Evolutionary conservation across 2,797 vertebrate species (phyloP).

Genomic region (Bufotes viridis): DNA sequence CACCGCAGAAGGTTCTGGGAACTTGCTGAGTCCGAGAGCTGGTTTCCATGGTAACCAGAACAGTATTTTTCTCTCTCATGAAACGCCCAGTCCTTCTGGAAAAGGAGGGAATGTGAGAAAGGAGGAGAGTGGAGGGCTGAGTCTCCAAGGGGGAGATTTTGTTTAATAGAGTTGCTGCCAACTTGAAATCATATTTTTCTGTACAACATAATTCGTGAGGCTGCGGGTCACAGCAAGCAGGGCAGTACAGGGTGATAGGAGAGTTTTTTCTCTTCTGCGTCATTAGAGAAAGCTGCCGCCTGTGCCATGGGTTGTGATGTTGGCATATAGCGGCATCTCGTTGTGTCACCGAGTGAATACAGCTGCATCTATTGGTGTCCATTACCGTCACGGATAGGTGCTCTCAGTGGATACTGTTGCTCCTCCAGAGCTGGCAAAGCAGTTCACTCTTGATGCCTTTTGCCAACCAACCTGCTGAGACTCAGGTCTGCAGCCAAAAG

Average conservation of each 20-base stretch:
- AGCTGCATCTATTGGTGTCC: too few species aligned
- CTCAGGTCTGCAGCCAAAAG: too few species aligned
- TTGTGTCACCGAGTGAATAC: neutral
- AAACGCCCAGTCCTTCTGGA: slow-evolving; percentile 48
- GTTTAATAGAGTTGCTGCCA: neutral
- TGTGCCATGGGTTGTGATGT: neutral
- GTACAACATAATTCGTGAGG: neutral
- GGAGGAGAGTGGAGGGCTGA: slow-evolving; percentile 14
- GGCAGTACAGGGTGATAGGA: neutral
- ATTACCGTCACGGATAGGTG: too few species aligned
- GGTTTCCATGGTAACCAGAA: slow-evolving; percentile 55
- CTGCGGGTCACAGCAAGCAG: neutral
- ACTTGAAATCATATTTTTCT: slow-evolving; percentile 3
- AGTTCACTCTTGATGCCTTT: too few species aligned
- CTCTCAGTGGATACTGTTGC: too few species aligned
- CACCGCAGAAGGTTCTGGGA: slow-evolving; percentile 58
- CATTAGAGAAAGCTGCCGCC: neutral
- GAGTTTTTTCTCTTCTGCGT: neutral
- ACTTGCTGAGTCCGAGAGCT: slow-evolving; percentile 45
- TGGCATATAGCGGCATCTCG: neutral
- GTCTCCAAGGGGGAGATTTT: neutral
- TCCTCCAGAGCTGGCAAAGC: too few species aligned
- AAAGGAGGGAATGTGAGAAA: slow-evolving; percentile 50
- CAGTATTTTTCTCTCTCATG: slow-evolving; percentile 45
- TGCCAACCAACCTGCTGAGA: too few species aligned